Base-by-base conservation (phyloP, 2,888 invertebrate species). In the Andrena marginata region DNA sequence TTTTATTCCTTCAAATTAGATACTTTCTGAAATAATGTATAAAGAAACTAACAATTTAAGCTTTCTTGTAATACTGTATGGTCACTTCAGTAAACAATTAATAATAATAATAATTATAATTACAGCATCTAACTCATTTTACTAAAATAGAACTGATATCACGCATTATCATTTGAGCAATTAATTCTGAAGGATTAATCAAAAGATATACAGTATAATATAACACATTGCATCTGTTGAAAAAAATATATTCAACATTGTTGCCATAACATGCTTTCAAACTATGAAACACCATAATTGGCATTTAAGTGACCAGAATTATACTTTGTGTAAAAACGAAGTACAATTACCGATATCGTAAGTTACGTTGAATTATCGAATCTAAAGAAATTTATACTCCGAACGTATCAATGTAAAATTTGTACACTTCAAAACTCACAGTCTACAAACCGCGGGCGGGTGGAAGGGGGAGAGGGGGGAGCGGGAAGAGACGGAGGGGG, bases 341-440 rank as follows among this genome's bases (percentile, higher is more conserved):
- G n/a, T 23, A 13, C 31, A n/a, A 29, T 49, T 31, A 10, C 35
- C 3, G 1, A 16, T 33, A 23, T 16, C 29, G 8, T 16, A 51
- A 62, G 26, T 62, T 54, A 20, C 29, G 29, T 62, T 3, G 10
- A 60, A 48, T 62, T 49, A 63, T 64, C 42, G 7, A 64, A 59
- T 59, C 0, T 33, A 4, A 29, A 59, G 7, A 29, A 29, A 29
- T 29, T 31, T 29, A 48, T 64, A 33, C 56, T 48, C 23, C 10
- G 16, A 65, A 48, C 33, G 48, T 64, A 31, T 64, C 16, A 65
- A 35, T 65, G 2, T 29, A 68, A 79, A 72, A 72, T 62, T 59
- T 56, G 31, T 60, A 31, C 35, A 67, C 54, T n/a, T 20, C 8
- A 20, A 54, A 54, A 20, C n/a, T 54, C 20, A 20, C 54, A 20